Base-by-base conservation (phyloP, 2,888 invertebrate genomes). In the Trichopria drosophilae region DNA sequence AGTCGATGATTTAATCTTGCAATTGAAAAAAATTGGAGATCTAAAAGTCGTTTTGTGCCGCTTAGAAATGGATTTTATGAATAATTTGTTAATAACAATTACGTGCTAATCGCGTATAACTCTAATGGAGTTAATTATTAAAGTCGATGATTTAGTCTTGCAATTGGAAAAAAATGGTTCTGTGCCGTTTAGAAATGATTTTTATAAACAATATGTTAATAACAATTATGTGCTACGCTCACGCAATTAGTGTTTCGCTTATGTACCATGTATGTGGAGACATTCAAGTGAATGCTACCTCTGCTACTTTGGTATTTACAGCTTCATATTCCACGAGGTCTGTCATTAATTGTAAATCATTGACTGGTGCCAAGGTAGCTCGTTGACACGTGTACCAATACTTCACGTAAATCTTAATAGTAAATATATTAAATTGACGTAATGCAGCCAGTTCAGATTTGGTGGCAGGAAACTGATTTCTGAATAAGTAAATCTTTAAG, bases 251-350 rank as follows among this genome's bases (percentile, higher is more conserved):
- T 12, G 18, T 16, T 9, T 34, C 18, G 18, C 34, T 34, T 13
- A 34, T 19, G n/a, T 34, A 34, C 34, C 34, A 34, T 12, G 10
- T 34, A n/a, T 34, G 34, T 34, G n/a, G 16, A n/a, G 34, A 34
- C 34, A 34, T 34, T 34, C 19, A n/a, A n/a, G 34, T 34, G 20
- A 34, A 34, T 4, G 34, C 34, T 34, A 9, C 10, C 3, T 34
- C 18, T n/a, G 34, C 15, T 10, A 34, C 34, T 34, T 34, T 34
- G 9, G 18, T 19, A 34, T 34, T 34, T 4, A 34, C 12, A 1
- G 3, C 20, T 34, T 34, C 20, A 16, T 34, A 34, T 4, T 34
- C 12, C 1, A 34, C 10, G 12, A 18, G 10, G 20, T 34, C 34
- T 34, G 18, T 34, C 16, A 34, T 5, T 15, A 18, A 16, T 34